phyloP scores from a whole-genome alignment of 2,888 invertebrate genomes.

The Holacanthella duospinosa region DNA sequence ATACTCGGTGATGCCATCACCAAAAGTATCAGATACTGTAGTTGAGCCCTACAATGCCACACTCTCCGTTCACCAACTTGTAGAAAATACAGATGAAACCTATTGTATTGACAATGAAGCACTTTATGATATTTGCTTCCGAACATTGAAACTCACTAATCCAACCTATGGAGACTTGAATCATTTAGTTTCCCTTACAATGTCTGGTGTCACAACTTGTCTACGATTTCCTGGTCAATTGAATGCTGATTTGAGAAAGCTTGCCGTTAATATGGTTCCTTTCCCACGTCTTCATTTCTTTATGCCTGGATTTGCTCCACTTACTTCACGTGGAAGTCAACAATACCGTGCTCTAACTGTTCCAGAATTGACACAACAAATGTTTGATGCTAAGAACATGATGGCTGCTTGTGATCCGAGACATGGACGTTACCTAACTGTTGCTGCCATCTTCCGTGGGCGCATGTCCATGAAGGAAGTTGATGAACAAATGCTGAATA shows the following conservation, averaged over 20 bases:
- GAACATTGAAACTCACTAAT: constrained; percentile 69
- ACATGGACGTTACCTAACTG: constrained; percentile 49
- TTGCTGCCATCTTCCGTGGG: constrained; percentile 51
- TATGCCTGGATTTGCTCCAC: constrained; percentile 90
- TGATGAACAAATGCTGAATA: constrained; percentile 67
- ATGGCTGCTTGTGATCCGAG: constrained; percentile 51
- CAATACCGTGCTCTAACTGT: constrained; percentile 83
- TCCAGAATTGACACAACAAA: constrained; percentile 75
- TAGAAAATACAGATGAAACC: constrained; percentile 75
- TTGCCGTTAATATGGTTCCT: constrained; percentile 94
- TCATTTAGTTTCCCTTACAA: constrained; percentile 67
- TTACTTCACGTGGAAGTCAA: constrained; percentile 78
- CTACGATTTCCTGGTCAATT: constrained; percentile 84
- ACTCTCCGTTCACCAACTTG: constrained; percentile 71
- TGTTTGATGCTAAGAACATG: no score
- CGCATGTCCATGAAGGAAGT: constrained; percentile 57
- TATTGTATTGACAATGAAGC: constrained; percentile 85
- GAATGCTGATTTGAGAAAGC: constrained; percentile 81
- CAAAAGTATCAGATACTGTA: constrained; percentile 61
- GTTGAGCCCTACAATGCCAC: constrained; percentile 84
- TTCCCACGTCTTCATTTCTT: constrained; percentile 93
- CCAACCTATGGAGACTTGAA: constrained; percentile 84
- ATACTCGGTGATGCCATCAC: constrained; percentile 46
- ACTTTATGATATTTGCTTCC: constrained; percentile 78
- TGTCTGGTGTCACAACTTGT: constrained; percentile 81